Conservation (phyloP, 1,140 invertebrate species). For the Leptoteleia sp. region DNA sequence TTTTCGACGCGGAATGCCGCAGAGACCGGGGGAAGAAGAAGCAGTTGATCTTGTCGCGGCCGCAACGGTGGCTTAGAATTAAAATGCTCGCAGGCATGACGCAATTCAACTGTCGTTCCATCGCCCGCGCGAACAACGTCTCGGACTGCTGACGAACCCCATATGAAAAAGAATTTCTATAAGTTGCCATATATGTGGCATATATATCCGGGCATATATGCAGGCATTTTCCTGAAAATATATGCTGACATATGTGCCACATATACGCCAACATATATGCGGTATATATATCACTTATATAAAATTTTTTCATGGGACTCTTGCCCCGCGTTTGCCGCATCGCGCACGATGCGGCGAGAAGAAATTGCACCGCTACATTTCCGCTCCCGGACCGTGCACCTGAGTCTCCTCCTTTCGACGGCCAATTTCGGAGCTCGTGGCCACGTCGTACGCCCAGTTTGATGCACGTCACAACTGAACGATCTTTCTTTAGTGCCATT, state of each 20-base stretch:
- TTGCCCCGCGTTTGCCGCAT: conserved; percentile 12
- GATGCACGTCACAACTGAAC: conserved; percentile 7
- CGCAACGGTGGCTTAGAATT: conserved; percentile 6
- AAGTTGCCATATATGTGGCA: too few relatives aligned
- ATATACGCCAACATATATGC: too few relatives aligned
- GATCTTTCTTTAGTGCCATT: conserved; percentile 15
- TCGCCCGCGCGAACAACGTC: conserved; percentile 20
- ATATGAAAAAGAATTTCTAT: too few relatives aligned
- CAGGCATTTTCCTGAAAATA: too few relatives aligned
- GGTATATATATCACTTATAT: too few relatives aligned
- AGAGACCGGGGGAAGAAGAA: background rate
- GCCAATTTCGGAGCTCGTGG: conserved; percentile 21
- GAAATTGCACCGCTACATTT: conserved; percentile 23
- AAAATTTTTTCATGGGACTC: too few relatives aligned
- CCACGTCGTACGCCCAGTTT: conserved; percentile 1
- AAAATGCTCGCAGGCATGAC: conserved; percentile 20
- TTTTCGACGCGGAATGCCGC: background rate
- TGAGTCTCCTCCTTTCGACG: conserved; percentile 37
- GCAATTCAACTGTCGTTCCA: conserved; percentile 23
- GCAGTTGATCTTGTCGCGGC: background rate
- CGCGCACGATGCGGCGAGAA: conserved; percentile 14
- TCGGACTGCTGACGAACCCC: conserved; percentile 22
- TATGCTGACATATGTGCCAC: too few relatives aligned
- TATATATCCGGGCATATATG: too few relatives aligned
- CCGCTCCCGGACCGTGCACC: conserved; percentile 22